A percentile compares a stretch with the other conserved stretches of the same genome.
Conservation (phyloP, 1,140 invertebrate species). For the Spodoptera litura region DNA sequence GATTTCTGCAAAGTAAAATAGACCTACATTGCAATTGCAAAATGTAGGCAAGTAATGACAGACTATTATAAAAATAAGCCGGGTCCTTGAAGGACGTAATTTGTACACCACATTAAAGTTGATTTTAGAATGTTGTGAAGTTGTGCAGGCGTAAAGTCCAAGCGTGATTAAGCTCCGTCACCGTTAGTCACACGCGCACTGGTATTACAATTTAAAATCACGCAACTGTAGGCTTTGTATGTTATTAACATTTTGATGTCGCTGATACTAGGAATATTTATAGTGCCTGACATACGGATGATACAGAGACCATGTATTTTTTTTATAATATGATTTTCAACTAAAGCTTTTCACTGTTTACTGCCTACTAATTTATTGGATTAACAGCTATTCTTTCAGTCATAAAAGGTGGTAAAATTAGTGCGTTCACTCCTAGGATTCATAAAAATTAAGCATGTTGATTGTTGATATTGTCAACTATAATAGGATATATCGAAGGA, state of each 20-base stretch:
- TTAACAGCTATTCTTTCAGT: too few species aligned
- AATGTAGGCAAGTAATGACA: background rate
- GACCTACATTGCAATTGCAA: slow-evolving; percentile 3
- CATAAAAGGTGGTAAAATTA: too few species aligned
- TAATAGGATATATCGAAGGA: too few species aligned
- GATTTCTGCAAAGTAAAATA: background rate
- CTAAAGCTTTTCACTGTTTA: too few species aligned
- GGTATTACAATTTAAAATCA: slow-evolving; percentile 2
- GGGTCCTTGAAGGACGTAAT: slow-evolving; percentile 9
- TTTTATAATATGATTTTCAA: too few species aligned
- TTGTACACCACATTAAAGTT: background rate
- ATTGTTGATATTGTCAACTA: too few species aligned
- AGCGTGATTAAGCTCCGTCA: slow-evolving; percentile 24
- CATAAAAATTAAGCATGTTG: too few species aligned
- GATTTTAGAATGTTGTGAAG: slow-evolving; percentile 14
- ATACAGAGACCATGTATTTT: too few species aligned
- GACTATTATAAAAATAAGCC: slow-evolving; percentile 15
- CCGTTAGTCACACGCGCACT: background rate
- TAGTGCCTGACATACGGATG: too few species aligned
- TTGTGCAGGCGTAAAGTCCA: slow-evolving; percentile 15
- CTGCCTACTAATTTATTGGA: too few species aligned
- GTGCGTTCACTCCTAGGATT: too few species aligned
- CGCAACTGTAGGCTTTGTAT: background rate
- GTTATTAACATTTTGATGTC: background rate
- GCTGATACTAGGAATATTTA: background rate